phyloP scores from a whole-genome alignment of 2,888 invertebrate genomes.

The Blastobasis lacticolella region DNA sequence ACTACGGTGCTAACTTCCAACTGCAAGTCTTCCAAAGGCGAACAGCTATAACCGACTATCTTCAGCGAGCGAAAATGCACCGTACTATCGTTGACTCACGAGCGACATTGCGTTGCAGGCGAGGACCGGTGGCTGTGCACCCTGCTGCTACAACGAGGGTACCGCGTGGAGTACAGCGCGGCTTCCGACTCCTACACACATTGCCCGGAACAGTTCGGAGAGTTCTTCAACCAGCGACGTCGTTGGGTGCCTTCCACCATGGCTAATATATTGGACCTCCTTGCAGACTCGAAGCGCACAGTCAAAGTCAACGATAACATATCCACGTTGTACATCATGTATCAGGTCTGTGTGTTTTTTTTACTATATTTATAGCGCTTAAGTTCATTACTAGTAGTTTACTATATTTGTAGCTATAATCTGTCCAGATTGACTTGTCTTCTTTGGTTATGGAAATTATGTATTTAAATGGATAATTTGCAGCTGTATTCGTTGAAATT shows the following conservation, averaged over 20 bases:
- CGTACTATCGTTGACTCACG: too few species aligned
- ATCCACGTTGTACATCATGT: conserved; percentile 84
- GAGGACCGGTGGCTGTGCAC: conserved; percentile 98
- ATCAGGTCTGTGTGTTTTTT: conserved; percentile 54
- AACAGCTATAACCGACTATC: too few species aligned
- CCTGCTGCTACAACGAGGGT: conserved; percentile 90
- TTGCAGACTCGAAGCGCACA: conserved; percentile 84
- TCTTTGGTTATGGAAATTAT: too few species aligned
- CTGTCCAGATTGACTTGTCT: too few species aligned
- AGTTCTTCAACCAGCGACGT: conserved; percentile 95
- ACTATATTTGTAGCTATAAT: too few species aligned
- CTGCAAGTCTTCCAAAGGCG: too few species aligned
- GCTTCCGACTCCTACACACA: conserved; percentile 97
- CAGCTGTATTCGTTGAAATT: too few species aligned
- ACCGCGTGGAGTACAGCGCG: conserved; percentile 94
- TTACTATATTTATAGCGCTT: too few species aligned
- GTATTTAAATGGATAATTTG: too few species aligned
- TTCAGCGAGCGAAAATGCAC: too few species aligned
- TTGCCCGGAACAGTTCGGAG: conserved; percentile 92
- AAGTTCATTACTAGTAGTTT: too few species aligned
- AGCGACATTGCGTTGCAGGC: conserved; percentile 55
- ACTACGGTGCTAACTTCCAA: too few species aligned
- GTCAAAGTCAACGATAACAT: conserved; percentile 91
- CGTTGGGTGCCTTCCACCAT: conserved; percentile 98
- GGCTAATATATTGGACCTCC: conserved; percentile 93